phyloP scores from a whole-genome alignment of 2,113 vertebrate species.

The Erythrolamprus reginae region DNA sequence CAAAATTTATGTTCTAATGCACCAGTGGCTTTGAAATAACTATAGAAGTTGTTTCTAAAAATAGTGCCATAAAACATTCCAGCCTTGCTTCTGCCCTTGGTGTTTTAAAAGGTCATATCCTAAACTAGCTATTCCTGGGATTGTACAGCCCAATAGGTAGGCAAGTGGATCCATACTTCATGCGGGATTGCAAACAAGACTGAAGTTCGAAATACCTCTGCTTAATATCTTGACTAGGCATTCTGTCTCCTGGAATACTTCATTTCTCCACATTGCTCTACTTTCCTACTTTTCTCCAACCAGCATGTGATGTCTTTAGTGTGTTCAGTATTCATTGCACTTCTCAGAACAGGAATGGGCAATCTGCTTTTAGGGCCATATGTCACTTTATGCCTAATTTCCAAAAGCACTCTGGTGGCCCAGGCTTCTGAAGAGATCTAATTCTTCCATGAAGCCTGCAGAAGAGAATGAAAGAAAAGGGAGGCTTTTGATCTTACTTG shows the following conservation, averaged over 20 bases:
- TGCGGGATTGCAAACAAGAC: background rate
- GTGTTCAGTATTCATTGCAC: background rate
- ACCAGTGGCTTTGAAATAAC: conserved; percentile 15
- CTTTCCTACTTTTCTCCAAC: background rate
- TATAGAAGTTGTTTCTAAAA: background rate
- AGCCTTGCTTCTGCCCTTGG: background rate
- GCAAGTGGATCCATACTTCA: no score
- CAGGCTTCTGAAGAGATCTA: background rate
- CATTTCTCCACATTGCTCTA: background rate
- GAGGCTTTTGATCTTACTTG: background rate
- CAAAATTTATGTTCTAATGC: background rate
- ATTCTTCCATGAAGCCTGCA: background rate
- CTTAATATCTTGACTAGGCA: background rate
- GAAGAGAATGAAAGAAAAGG: background rate
- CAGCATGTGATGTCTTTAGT: background rate
- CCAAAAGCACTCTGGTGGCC: background rate
- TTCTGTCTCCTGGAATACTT: background rate
- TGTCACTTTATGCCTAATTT: background rate
- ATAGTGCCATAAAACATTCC: conserved; percentile 8
- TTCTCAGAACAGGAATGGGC: background rate
- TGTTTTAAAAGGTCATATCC: background rate
- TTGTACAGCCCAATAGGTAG: background rate
- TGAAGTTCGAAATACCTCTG: background rate
- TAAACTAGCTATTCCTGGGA: background rate
- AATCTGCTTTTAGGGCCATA: background rate